Conservation (phyloP, 1,140 invertebrate species). For the Euura lappo region DNA sequence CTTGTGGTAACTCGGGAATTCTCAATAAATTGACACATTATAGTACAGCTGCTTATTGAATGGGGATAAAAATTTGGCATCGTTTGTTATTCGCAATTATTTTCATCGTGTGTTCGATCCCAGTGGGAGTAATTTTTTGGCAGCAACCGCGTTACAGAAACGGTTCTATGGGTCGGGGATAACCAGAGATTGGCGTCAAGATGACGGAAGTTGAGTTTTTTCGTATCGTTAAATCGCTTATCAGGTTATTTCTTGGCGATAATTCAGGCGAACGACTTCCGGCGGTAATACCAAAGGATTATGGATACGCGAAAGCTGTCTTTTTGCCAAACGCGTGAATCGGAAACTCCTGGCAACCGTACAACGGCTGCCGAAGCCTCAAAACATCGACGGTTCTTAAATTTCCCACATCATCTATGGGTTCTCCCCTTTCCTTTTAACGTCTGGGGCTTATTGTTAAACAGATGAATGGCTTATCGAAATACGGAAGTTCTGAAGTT, state of each 20-base stretch:
- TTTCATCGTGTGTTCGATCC: no score
- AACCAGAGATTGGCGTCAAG: neutral
- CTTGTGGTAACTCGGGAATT: no score
- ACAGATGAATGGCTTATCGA: no score
- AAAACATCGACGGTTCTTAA: neutral
- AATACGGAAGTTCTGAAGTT: neutral
- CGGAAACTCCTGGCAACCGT: constrained; percentile 3
- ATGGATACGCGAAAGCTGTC: neutral
- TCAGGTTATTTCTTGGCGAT: neutral
- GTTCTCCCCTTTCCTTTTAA: neutral
- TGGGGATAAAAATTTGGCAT: no score
- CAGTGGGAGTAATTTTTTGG: neutral
- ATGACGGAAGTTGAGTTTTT: neutral
- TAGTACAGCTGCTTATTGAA: no score
- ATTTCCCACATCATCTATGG: neutral
- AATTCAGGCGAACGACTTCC: neutral
- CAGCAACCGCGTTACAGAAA: neutral
- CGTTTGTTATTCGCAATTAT: no score
- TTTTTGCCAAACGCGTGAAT: constrained; percentile 5
- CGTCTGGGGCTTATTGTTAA: no score
- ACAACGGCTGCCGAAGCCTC: neutral
- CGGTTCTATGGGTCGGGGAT: neutral
- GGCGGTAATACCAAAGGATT: neutral
- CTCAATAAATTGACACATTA: no score
- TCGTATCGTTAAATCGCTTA: neutral